These are phyloP conservation scores for Choristoneura fumiferana DNA, from an alignment of 1,140 invertebrate species.

Conservation along the genomic window DNA sequence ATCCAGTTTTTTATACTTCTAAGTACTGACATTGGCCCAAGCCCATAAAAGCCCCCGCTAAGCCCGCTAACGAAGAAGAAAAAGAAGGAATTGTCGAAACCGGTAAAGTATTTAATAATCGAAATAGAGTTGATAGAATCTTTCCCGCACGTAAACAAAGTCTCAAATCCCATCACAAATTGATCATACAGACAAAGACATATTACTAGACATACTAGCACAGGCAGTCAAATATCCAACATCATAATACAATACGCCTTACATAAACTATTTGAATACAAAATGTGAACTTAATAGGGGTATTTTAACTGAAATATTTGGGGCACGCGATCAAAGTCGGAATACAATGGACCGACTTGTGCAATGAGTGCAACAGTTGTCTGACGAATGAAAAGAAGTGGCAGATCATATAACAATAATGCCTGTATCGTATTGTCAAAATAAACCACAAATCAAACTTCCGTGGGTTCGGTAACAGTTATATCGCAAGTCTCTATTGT, in stretches of 20 bases:
- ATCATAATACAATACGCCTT: background rate
- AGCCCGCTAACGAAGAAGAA: no score
- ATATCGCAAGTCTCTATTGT: no score
- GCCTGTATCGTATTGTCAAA: conserved; percentile 5
- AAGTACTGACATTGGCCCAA: no score
- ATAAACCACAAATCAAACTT: conserved; percentile 14
- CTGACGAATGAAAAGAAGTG: background rate
- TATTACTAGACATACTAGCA: background rate
- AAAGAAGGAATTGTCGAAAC: no score
- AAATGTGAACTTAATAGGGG: background rate
- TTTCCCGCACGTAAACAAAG: no score
- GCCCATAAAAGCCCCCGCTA: no score
- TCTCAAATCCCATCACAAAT: no score
- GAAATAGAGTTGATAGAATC: no score
- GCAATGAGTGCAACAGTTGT: background rate
- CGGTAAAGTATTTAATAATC: no score
- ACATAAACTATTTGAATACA: conserved; percentile 1
- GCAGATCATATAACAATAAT: background rate
- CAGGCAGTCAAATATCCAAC: background rate
- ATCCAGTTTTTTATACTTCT: no score
- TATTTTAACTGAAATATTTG: conserved; percentile 13
- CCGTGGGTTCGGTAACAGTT: conserved; percentile 5
- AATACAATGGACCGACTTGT: background rate
- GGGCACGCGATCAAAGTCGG: conserved; percentile 12
- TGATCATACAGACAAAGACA: background rate